Percentiles rank a stretch among this genome's conserved stretches.
Conservation (phyloP, 2,113 vertebrate species). For the Archocentrus centrarchus region DNA sequence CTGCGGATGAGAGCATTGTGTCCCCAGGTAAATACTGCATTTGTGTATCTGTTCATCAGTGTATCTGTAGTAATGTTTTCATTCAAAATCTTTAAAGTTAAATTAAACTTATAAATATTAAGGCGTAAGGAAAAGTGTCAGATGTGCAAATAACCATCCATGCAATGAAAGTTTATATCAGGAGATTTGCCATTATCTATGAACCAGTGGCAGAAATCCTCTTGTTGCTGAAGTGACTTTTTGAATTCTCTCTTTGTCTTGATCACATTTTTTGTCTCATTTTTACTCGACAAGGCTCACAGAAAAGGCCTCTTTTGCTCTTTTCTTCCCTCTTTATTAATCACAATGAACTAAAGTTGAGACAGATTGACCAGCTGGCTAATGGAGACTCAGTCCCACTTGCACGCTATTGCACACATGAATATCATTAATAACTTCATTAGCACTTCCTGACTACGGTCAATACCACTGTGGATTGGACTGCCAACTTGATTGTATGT, state of each 20-base stretch:
- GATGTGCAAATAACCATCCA: slow-evolving; percentile 4
- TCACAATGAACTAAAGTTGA: slow-evolving; percentile 46
- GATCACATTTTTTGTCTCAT: slow-evolving; percentile 20
- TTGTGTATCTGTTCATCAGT: neutral
- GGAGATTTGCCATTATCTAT: slow-evolving; percentile 3
- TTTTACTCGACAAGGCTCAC: slow-evolving; percentile 8
- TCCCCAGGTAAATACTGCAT: neutral
- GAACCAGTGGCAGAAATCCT: slow-evolving; percentile 1
- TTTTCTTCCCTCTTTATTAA: slow-evolving; percentile 31
- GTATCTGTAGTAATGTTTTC: neutral
- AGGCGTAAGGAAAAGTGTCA: neutral
- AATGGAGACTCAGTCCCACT: slow-evolving; percentile 47
- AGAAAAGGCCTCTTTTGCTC: slow-evolving; percentile 23
- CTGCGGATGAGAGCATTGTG: neutral
- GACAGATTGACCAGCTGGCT: slow-evolving; percentile 63
- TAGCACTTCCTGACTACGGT: slow-evolving; percentile 68
- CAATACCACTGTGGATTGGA: slow-evolving; percentile 50
- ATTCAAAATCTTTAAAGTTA: neutral
- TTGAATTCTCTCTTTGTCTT: neutral
- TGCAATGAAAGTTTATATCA: neutral
- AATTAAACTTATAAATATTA: neutral
- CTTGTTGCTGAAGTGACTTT: neutral
- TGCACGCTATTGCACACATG: slow-evolving; percentile 66
- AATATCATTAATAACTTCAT: slow-evolving; percentile 79
- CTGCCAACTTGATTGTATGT: slow-evolving; percentile 52